Evolutionary conservation across 2,888 invertebrate species (phyloP), one percentile per base, ranked within the genome.

Genomic region (Ornithoptera alexandrae): DNA sequence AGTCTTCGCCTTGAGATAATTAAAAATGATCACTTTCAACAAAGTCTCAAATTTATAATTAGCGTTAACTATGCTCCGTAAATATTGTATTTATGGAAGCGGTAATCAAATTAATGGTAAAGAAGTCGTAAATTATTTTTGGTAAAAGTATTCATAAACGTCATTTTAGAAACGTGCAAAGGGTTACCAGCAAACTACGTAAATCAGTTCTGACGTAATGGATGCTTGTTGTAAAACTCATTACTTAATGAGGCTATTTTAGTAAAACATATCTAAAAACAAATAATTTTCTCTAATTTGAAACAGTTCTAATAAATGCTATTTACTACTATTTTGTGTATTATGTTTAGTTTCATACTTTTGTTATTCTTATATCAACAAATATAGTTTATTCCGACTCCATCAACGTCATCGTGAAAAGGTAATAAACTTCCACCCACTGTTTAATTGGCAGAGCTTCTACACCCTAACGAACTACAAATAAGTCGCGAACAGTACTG

Each of bases 401-500:
- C 12, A 46, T 46, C 46, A 12, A 46, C 46, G 46, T 15, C 46
- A 71, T 67, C 72, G 72, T 73, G 58, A 58, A 62, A 63, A 62
- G 18, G 69, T 66, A 66, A 70, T 70, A 71, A 70, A 69, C 68
- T 65, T 75, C 75, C 79, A 78, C 79, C 81, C 79, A 81, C 79
- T 71, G 73, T 67, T 79, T 76, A 78, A 81, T 79, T 74, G 76
- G 76, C 68, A 74, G 72, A 76, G 75, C 73, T 75, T 75, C 76
- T 78, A 83, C 81, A 79, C 76, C 76, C 74, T 76, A 73, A 74
- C 72, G 77, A 76, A 72, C 81, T 81, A 82, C 82, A 78, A 82
- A 84, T 83, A 83, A 80, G 78, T 81, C 81, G 77, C 78, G 81
- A 80, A 79, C 79, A 72, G 80, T 81, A 84, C 82, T 83, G 81